Evolutionary conservation across 92 coral and sea anemone species (phyloP), one percentile per base, ranked within the genome.

Genomic region (Zoanthus solanderi): DNA sequence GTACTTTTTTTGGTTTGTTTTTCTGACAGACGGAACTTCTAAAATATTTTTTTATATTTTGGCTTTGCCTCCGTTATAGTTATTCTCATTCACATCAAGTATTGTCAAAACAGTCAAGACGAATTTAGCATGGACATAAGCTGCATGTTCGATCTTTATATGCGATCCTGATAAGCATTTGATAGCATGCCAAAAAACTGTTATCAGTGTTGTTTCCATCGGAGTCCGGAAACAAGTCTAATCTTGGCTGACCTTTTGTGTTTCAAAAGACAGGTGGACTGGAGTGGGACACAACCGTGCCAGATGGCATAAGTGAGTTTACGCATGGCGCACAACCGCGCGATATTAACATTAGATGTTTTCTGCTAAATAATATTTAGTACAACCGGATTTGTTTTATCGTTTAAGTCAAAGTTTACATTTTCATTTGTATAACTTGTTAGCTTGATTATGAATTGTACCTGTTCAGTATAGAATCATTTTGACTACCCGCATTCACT

Each of bases 211-310:
- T 9, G 46, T 13, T 69, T 29, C 31, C n/a, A 69, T 69, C 2
- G 75, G 1, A 30, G 10, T 30, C 6, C 45, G 46, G 46, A 69
- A 2, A 9, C 15, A 23, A 44, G 75, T 69, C 31, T 30, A 69
- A 30, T 8, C 75, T 69, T 69, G 75, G 75, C 75, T 69, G 75
- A 31, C 75, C 75, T 69, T 69, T 69, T 12, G 46, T 31, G 16
- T 0, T 13, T 23, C 31, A 18, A 7, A 14, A 9, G 69, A 63
- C 69, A n/a, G 69, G 69, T 63, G 69, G 42, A 37, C 5, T 17
- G 8, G 47, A 69, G 34, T 10, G 2, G 31, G 9, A 30, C 46
- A 69, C 14, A 17, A 69, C 75, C 45, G 9, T 69, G 46, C 17
- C 45, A 69, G 75, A 69, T 69, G 75, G 46, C 75, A 69, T 9